These are phyloP conservation scores for Rhadina sibilatrix DNA, from an alignment of 2,113 vertebrate species.

Conservation along the genomic window DNA sequence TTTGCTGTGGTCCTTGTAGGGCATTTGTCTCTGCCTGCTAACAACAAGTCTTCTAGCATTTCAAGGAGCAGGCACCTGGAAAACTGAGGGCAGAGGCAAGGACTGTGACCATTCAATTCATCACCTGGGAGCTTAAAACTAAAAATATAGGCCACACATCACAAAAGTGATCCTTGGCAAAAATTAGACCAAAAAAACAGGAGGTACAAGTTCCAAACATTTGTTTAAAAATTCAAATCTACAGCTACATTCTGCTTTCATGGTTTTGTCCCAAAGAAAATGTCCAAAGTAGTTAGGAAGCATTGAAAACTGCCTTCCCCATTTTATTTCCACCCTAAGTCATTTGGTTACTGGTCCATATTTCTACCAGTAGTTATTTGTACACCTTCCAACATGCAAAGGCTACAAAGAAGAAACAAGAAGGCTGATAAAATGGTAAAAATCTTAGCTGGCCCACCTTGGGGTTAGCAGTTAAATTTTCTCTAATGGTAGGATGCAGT, in stretches of 20 bases:
- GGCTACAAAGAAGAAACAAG: neutral
- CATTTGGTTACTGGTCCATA: neutral
- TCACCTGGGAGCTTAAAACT: neutral
- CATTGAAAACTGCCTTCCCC: neutral
- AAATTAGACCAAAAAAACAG: neutral
- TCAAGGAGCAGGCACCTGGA: neutral
- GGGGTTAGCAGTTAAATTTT: neutral
- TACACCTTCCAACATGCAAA: neutral
- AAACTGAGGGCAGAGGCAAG: neutral
- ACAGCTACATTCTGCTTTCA: neutral
- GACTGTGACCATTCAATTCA: neutral
- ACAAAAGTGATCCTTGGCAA: neutral
- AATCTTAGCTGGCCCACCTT: neutral
- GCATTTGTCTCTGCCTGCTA: constrained; percentile 1
- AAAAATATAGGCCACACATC: neutral
- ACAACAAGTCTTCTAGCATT: neutral
- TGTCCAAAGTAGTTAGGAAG: neutral
- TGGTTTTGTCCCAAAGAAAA: neutral
- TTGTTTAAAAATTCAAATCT: neutral
- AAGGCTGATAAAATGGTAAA: neutral
- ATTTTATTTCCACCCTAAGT: neutral
- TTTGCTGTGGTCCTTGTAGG: neutral
- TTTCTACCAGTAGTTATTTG: neutral
- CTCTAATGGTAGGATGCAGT: neutral
- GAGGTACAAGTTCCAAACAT: neutral